phyloP scores from a whole-genome alignment of 2,113 vertebrate species.

The Alethe castanea region DNA sequence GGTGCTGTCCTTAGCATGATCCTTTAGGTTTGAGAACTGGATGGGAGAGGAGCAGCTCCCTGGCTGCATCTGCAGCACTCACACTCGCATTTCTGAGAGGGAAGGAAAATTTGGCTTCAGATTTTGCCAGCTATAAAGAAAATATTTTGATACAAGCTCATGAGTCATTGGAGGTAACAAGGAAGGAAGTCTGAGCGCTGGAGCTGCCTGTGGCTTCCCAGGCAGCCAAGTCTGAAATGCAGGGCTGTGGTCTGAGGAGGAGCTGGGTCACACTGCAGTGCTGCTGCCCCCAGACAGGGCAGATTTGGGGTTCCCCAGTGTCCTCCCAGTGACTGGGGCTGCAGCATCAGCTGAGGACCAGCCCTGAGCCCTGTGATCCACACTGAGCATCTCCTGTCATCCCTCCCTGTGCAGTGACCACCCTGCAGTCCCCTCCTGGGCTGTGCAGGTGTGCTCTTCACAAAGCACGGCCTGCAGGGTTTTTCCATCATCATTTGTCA shows the following conservation, averaged over 20 bases:
- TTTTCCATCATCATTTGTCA: not conserved
- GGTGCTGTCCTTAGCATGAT: not conserved
- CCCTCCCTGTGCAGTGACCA: accelerated
- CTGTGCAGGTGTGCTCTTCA: not conserved
- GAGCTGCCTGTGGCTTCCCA: not conserved
- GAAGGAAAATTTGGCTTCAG: slow-evolving; percentile 4
- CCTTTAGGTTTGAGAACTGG: not conserved
- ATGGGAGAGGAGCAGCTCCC: not conserved
- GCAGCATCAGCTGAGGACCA: accelerated
- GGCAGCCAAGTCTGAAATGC: accelerated
- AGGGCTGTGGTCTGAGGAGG: not conserved
- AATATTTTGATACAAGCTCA: slow-evolving; percentile 44
- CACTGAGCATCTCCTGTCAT: not conserved
- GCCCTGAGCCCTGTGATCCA: accelerated
- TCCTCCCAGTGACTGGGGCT: accelerated
- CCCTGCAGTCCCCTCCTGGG: not conserved
- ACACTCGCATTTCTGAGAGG: not conserved
- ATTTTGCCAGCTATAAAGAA: slow-evolving; percentile 25
- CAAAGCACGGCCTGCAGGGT: not conserved
- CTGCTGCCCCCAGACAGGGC: not conserved
- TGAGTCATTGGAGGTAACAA: slow-evolving; percentile 22
- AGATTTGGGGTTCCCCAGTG: accelerated
- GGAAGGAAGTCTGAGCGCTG: not conserved
- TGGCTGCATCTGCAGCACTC: not conserved
- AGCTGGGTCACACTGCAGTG: accelerated